Base-by-base conservation (phyloP, 2,888 invertebrate species). In the Isoperla grammatica region DNA sequence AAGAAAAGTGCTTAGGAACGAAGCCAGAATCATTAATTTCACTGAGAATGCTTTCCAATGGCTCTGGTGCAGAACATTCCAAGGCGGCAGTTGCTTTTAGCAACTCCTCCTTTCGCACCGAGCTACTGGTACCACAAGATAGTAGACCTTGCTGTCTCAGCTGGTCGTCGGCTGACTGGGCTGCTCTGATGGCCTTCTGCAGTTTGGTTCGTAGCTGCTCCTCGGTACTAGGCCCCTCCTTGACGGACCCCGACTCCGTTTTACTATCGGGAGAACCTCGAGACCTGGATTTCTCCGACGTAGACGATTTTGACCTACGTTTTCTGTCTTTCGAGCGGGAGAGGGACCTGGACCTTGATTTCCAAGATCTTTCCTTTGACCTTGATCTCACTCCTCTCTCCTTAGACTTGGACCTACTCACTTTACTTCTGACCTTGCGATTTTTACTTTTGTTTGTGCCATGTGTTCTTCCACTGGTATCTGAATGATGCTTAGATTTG, bases 81-180 rank as follows among this genome's bases (percentile, higher is more conserved):
- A 8, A 6, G 4, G 8, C 8, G 3, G 6, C 9, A 5, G 43
- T 3, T 9, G 9, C 9, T 43, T 43, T 43, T 6, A 29, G 23
- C 3, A 20, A 8, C 11, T 35, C 59, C 6, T 60, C 59, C 13
- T 48, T 48, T 13, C 57, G 29, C 39, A 46, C 45, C 8, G 11
- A 29, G 1, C 35, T 29, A 15, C 20, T 15, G n/a, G 23, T 22
- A 45, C 56, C 53, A 11, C 23, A 29, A 17, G 37, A 23, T 19
- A 60, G 46, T 1, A 63, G 56, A 1, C 65, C 63, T 40, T 65
- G 65, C 50, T 63, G 62, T 13, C 63, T 54, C 17, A 65, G 59
- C 57, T 62, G 60, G 22, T 62, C 48, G 55, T 65, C 65, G 3
- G 63, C 65, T 13, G 62, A 60, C 45, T 65, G 63, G 17, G 65